Evolutionary conservation across 2,797 vertebrate species (phyloP).

Genomic region (Hyperoplus immaculatus): DNA sequence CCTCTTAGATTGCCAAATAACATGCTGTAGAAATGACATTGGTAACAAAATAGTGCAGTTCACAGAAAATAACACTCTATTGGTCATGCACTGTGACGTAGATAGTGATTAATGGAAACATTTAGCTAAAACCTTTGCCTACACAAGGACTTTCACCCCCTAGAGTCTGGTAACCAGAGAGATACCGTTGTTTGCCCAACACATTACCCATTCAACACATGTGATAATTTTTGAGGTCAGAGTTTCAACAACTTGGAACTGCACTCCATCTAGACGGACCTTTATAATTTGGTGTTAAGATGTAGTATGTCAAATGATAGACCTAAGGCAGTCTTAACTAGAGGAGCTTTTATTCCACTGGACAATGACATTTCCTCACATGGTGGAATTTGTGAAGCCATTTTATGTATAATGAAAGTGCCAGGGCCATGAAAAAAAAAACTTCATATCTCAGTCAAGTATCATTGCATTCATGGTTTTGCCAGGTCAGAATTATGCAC

Average conservation of each 20-base stretch:
- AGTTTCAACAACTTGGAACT: conserved; percentile 5
- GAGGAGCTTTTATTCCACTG: conserved; percentile 35
- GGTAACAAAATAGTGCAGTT: conserved; percentile 14
- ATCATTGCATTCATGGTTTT: conserved; percentile 41
- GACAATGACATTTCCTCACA: conserved; percentile 46
- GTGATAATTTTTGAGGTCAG: not conserved
- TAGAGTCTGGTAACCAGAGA: conserved; percentile 7
- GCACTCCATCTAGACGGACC: conserved; percentile 22
- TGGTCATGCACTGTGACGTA: conserved; percentile 30
- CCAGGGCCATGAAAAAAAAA: conserved; percentile 34
- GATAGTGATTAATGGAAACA: conserved; percentile 57
- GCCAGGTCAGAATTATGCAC: conserved; percentile 43
- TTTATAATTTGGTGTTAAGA: conserved; percentile 32
- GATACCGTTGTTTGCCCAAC: not conserved
- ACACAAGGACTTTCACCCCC: conserved; percentile 46
- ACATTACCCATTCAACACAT: not conserved
- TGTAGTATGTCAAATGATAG: conserved; percentile 43
- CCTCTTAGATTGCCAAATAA: conserved; percentile 1
- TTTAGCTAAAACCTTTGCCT: conserved; percentile 32
- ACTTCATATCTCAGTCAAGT: conserved; percentile 36
- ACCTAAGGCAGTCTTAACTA: conserved; percentile 33
- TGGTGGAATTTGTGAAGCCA: conserved; percentile 35
- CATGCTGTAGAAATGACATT: conserved; percentile 15
- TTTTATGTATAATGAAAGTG: conserved; percentile 54
- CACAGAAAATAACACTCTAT: conserved; percentile 16